These are phyloP conservation scores for Calephelis virginiensis DNA, from an alignment of 1,140 invertebrate species.

Conservation along the genomic window DNA sequence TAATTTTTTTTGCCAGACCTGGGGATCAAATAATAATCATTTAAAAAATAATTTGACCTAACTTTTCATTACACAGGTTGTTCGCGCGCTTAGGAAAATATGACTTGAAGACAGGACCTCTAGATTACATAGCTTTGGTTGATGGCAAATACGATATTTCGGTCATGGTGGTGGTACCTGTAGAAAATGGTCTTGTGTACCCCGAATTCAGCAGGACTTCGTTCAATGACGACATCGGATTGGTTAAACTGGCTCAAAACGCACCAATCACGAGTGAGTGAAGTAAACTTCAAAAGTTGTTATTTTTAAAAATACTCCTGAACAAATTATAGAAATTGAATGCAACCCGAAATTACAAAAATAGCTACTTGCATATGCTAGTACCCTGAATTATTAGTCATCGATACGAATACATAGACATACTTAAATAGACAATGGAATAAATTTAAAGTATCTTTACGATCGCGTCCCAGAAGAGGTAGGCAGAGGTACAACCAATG, in stretches of 20 bases:
- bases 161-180: not conserved
- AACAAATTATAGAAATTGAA: too few relatives aligned
- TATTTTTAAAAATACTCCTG: not conserved
- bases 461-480: too few relatives aligned
- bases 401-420: too few relatives aligned
- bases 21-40: too few relatives aligned
- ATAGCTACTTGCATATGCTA: too few relatives aligned
- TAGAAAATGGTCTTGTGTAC: constrained; percentile 6
- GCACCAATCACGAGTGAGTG: constrained; percentile 33
- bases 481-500: too few relatives aligned
- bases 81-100: constrained; percentile 6
- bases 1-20: too few relatives aligned
- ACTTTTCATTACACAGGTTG: not conserved
- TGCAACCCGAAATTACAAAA: too few relatives aligned
- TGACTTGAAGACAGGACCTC: not conserved
- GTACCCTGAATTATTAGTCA: too few relatives aligned
- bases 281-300: not conserved
- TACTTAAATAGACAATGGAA: too few relatives aligned
- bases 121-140: not conserved
- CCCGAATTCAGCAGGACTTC: constrained; percentile 25
- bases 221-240: constrained; percentile 26
- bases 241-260: constrained; percentile 27
- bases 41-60: too few relatives aligned
- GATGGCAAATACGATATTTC: not conserved
- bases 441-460: too few relatives aligned